Conservation (phyloP, 2,888 invertebrate species). For the Fragum sueziense region DNA sequence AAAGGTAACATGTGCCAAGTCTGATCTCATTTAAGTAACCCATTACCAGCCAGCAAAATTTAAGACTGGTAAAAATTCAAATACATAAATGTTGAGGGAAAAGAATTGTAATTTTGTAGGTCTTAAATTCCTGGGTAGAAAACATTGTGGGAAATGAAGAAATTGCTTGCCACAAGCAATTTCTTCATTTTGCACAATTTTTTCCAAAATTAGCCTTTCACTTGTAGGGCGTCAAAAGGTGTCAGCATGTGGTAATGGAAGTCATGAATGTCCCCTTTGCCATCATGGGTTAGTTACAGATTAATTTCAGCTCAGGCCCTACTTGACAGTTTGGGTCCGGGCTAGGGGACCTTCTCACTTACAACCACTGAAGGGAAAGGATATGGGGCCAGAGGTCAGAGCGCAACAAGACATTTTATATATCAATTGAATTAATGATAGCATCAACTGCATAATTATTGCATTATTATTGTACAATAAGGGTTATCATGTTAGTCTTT, state of each 20-base stretch:
- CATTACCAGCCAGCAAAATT: too few species aligned
- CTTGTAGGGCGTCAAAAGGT: too few species aligned
- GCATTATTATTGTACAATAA: neutral
- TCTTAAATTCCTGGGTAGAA: neutral
- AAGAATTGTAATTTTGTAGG: too few species aligned
- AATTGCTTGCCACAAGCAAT: too few species aligned
- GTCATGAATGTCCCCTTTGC: neutral
- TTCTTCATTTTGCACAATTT: too few species aligned
- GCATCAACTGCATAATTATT: neutral
- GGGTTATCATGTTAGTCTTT: neutral
- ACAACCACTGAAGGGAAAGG: neutral
- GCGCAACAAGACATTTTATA: neutral
- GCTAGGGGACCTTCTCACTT: constrained; percentile 3
- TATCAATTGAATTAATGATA: neutral
- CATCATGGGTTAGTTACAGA: neutral
- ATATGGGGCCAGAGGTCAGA: neutral
- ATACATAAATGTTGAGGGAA: too few species aligned
- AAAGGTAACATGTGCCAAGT: too few species aligned
- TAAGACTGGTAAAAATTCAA: too few species aligned
- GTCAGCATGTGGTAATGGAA: too few species aligned
- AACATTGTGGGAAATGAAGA: constrained; percentile 6
- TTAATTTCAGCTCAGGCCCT: neutral
- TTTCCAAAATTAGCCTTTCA: too few species aligned
- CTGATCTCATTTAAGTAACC: too few species aligned
- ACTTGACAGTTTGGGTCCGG: neutral